phyloP scores from a whole-genome alignment of 2,888 invertebrate genomes.

The Diadromus collaris region DNA sequence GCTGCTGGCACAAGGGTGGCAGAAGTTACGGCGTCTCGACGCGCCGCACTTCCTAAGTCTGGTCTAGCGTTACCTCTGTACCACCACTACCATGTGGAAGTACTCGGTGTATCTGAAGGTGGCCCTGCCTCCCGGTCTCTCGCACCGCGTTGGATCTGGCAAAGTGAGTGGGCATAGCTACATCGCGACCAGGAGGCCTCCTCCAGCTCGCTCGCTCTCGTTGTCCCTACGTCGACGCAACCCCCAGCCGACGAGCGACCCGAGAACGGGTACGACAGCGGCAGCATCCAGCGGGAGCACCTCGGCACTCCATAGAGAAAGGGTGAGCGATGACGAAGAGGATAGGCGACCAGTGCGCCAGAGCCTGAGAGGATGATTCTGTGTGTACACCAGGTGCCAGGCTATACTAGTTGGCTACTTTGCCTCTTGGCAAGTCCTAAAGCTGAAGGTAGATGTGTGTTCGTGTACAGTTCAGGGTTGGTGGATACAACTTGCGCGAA shows the following conservation, averaged over 20 bases:
- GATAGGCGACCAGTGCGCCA: conserved; percentile 10
- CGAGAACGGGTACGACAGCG: conserved; percentile 69
- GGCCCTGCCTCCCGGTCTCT: conserved; percentile 22
- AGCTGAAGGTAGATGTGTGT: conserved; percentile 53
- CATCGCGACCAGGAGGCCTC: conserved; percentile 21
- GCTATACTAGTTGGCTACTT: conserved; percentile 69
- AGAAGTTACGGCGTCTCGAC: conserved; percentile 79
- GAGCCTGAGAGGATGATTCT: conserved; percentile 18
- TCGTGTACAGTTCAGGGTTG: not conserved
- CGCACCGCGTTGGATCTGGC: conserved; percentile 8
- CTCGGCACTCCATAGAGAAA: not conserved
- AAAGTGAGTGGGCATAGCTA: conserved; percentile 33
- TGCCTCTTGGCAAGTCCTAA: conserved; percentile 68
- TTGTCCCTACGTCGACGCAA: conserved; percentile 50
- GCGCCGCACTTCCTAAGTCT: conserved; percentile 76
- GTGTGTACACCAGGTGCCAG: conserved; percentile 49
- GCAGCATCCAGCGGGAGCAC: conserved; percentile 35
- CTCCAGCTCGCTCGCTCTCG: conserved; percentile 32
- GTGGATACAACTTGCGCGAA: conserved; percentile 31
- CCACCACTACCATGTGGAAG: conserved; percentile 36
- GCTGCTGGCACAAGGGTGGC: conserved; percentile 75
- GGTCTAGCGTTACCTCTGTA: conserved; percentile 68
- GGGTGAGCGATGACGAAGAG: conserved; percentile 16
- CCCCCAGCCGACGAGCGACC: conserved; percentile 66
- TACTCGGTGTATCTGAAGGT: conserved; percentile 36